Base-by-base conservation (phyloP, 2,888 invertebrate species). In the Protophormia terraenovae region DNA sequence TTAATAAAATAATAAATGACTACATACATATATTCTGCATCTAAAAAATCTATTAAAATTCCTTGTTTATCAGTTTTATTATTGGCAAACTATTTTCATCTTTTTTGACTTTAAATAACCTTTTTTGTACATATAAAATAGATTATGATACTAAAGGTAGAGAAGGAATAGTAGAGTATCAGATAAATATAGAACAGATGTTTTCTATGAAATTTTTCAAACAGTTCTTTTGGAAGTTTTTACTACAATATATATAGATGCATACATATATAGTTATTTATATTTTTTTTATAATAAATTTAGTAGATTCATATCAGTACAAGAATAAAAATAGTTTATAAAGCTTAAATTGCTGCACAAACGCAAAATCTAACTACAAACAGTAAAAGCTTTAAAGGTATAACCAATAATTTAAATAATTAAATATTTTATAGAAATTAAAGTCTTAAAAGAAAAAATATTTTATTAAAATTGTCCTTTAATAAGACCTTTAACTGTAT, bases 131-230 rank as follows among this genome's bases (percentile, higher is more conserved):
- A 0, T 1, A 32, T 24, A 62, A 62, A 62, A 77, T 69, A 60
- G 58, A 78, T 78, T 78, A 47, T 67, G 55, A 55, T 66, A 55
- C 27, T 55, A 27, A 27, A 3, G 16, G 27, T 3, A 29, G 2
- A 29, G 32, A 29, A 60, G 32, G n/a, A n/a, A n/a, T n/a, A n/a
- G n/a, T n/a, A 19, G 24, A 45, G 60, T 80, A 80, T 80, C 80
- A 73, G 60, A 78, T 78, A 38, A 66, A 66, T 66, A 58, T 66
- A 35, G 45, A 73, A 80, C 80, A 80, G 80, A 80, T 80, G 80
- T 80, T 80, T 64, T 60, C 67, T 67, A 8, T 10, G 66, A 41
- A 41, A 45, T 72, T 45, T 53, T 79, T 71, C 64, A 79, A 79
- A 55, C 41, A 72, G 62, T 50, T 72, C 45, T 35, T 5, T 24